Evolutionary conservation across 2,113 vertebrate species (phyloP).

Genomic region (Pteronura brasiliensis): DNA sequence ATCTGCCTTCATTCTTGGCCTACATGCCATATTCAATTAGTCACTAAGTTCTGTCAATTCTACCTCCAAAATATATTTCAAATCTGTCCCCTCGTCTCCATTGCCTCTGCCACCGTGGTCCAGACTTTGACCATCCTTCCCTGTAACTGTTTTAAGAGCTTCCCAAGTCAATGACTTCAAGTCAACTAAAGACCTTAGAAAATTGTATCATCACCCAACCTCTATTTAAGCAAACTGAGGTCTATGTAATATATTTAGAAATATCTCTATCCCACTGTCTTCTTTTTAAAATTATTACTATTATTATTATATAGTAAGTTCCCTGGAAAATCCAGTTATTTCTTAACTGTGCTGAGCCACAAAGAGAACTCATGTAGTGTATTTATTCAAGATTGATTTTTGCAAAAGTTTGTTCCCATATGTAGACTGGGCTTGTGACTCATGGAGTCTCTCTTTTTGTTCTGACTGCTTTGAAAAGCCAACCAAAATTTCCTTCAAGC

Average conservation of each 20-base stretch:
- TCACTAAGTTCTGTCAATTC: background rate
- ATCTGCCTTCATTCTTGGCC: background rate
- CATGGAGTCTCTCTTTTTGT: conserved; percentile 49
- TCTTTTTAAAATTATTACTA: background rate
- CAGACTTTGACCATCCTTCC: background rate
- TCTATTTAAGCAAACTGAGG: background rate
- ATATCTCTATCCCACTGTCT: background rate
- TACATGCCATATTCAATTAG: background rate
- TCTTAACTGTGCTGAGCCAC: background rate
- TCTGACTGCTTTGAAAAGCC: conserved; percentile 65
- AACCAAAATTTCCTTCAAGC: conserved; percentile 63
- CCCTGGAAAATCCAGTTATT: background rate
- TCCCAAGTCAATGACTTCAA: background rate
- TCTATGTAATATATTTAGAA: background rate
- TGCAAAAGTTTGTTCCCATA: conserved; percentile 23
- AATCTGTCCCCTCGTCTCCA: background rate
- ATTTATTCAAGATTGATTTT: conserved; percentile 57
- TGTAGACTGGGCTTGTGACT: conserved; percentile 42
- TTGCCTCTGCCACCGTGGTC: background rate
- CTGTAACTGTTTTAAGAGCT: background rate
- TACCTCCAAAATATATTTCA: background rate
- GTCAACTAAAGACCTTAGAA: background rate
- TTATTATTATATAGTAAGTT: background rate
- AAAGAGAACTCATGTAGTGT: background rate
- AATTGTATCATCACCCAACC: background rate